phyloP scores from a whole-genome alignment of 1,140 invertebrate species.

The Ericerus pela region DNA sequence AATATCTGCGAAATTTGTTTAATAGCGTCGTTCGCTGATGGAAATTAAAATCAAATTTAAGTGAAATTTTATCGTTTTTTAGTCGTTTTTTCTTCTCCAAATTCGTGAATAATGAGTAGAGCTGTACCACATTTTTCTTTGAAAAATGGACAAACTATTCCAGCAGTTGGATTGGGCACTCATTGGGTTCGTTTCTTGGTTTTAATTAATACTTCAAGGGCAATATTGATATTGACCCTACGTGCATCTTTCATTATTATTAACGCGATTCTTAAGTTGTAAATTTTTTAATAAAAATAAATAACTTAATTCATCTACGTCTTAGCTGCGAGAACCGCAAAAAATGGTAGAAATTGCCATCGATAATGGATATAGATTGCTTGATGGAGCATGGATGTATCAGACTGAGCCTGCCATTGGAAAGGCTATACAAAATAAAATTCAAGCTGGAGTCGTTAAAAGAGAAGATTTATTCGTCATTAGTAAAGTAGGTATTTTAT shows the following conservation, averaged over 20 bases:
- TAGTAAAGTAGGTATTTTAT: constrained; percentile 41
- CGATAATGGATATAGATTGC: constrained; percentile 50
- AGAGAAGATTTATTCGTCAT: constrained; percentile 52
- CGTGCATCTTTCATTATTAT: not conserved
- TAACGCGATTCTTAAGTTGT: not conserved
- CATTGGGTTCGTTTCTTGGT: not conserved
- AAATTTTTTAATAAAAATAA: constrained; percentile 7
- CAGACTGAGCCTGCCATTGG: constrained; percentile 73
- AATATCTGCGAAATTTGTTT: too few relatives aligned
- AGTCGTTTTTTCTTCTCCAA: too few relatives aligned
- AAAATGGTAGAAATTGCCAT: constrained; percentile 42
- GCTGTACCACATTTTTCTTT: not conserved
- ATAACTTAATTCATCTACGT: not conserved
- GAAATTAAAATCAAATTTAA: too few relatives aligned
- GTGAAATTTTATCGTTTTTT: too few relatives aligned
- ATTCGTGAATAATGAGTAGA: too few relatives aligned
- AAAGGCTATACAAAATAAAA: constrained; percentile 50
- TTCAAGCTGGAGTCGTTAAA: constrained; percentile 51
- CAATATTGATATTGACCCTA: not conserved
- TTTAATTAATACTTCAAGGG: not conserved
- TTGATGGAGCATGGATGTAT: constrained; percentile 51
- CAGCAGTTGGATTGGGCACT: not conserved
- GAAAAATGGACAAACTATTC: constrained; percentile 3
- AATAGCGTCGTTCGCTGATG: too few relatives aligned
- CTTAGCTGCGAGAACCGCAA: not conserved